Evolutionary conservation across 23 tunicate genomes (phyloP), one percentile per base, ranked within the genome.

Genomic region (Corella eumyota): DNA sequence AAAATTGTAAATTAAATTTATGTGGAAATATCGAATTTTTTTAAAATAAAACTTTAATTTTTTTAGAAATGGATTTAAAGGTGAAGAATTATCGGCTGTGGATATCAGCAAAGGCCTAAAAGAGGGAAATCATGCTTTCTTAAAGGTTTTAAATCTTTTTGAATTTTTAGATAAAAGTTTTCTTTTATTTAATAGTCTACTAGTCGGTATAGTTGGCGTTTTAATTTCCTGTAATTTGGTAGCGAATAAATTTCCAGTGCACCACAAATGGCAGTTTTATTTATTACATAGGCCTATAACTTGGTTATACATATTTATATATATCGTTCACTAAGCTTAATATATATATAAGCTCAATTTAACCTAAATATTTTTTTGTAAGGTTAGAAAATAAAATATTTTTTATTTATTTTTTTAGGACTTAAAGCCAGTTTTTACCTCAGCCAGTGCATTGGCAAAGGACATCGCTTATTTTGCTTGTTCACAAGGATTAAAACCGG

Each of bases 51-150:
- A 40, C 48, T 13, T 54, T 25, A 22, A 3, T 67, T 1, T 30
- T 77, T 65, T 2, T 44, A 88, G 87, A 62, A 78, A 73, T 60
- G 88, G 96, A 3, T 88, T 88, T 61, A 78, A 88, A 62, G 88
- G 85, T 19, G 96, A 88, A n/a, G 90, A 79, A 35, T 50, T 86
- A 6, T 67, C 96, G 22, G 72, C 96, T 26, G 50, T 88, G 19
- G 96, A 88, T 34, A 88, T 88, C 53, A 88, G 96, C 67, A 88
- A 88, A 38, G 96, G 96, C 1, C 48, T 78, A 44, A 88, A 88
- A 62, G 96, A 88, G 57, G 96, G 96, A 55, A 88, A 88, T 50
- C 73, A 67, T 27, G 96, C 96, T 40, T 88, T 88, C 35, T 59
- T 88, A 17, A 88, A 88, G 81, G 88, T 78, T 3, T 7, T 32